Conservation (phyloP, 35 echinoderm and acorn worm species). For the Lytechinus pictus region DNA sequence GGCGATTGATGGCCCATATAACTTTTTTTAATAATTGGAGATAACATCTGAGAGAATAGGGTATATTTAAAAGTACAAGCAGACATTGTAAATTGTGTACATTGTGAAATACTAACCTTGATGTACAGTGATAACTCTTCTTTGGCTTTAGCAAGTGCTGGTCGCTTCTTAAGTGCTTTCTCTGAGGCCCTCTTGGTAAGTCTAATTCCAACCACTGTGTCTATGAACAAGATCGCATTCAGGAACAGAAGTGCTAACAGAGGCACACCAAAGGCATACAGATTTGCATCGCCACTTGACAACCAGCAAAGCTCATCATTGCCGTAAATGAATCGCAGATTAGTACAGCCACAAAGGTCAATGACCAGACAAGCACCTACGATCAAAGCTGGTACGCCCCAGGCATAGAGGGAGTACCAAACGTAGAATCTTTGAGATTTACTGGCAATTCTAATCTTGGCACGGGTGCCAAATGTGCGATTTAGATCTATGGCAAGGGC, state of each 20-base stretch:
- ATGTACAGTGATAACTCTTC: background rate
- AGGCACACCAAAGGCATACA: background rate
- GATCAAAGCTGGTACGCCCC: background rate
- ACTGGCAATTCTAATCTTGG: background rate
- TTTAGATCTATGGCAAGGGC: background rate
- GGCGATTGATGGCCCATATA: no score
- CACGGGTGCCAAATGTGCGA: background rate
- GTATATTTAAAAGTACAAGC: no score
- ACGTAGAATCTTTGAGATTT: background rate
- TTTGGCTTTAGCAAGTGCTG: background rate
- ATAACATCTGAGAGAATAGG: no score
- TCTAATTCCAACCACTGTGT: background rate
- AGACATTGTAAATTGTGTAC: no score
- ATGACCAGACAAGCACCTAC: background rate
- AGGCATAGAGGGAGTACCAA: background rate
- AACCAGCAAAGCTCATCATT: background rate
- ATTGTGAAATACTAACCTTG: background rate
- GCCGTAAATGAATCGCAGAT: background rate
- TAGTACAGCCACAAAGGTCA: background rate
- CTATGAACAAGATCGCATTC: background rate
- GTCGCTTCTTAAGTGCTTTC: no score
- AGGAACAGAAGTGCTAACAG: background rate
- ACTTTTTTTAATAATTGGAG: no score
- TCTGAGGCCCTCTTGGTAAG: no score
- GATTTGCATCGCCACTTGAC: background rate